Conservation (phyloP, 1,140 invertebrate genomes). For the Penaeus indicus region DNA sequence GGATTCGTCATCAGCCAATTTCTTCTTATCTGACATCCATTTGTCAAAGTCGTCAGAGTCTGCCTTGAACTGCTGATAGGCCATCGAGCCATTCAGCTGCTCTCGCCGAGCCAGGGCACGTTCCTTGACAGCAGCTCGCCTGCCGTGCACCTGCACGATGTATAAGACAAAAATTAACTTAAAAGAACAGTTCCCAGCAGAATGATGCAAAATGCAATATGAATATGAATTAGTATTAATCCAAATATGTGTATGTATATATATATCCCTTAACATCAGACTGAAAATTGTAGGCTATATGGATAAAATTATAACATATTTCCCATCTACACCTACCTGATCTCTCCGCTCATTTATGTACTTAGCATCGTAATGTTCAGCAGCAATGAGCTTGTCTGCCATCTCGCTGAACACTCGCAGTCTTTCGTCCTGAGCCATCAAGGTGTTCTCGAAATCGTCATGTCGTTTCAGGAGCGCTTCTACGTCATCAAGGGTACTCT, state of each 20-base stretch:
- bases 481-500: slow-evolving; percentile 93
- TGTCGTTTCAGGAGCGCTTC: slow-evolving; percentile 94
- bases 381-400: slow-evolving; percentile 86
- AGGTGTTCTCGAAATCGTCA: slow-evolving; percentile 93
- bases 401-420: slow-evolving; percentile 87
- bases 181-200: too few relatives aligned
- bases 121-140: slow-evolving; percentile 82
- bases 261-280: too few relatives aligned
- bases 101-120: slow-evolving; percentile 80
- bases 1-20: slow-evolving; percentile 91
- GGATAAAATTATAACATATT: too few relatives aligned
- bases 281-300: too few relatives aligned
- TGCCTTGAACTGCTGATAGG: slow-evolving; percentile 88
- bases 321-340: slow-evolving; percentile 36
- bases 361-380: slow-evolving; percentile 87
- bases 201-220: too few relatives aligned
- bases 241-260: too few relatives aligned
- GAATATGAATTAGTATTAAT: too few relatives aligned
- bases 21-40: slow-evolving; percentile 94
- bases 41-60: slow-evolving; percentile 88
- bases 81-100: slow-evolving; percentile 82
- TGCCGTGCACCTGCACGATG: slow-evolving; percentile 77
- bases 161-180: background rate
- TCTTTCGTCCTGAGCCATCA: slow-evolving; percentile 93
- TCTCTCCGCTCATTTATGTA: slow-evolving; percentile 79